phyloP scores from a whole-genome alignment of 1,140 invertebrate species.

The Caenorhabditis tropicalis region DNA sequence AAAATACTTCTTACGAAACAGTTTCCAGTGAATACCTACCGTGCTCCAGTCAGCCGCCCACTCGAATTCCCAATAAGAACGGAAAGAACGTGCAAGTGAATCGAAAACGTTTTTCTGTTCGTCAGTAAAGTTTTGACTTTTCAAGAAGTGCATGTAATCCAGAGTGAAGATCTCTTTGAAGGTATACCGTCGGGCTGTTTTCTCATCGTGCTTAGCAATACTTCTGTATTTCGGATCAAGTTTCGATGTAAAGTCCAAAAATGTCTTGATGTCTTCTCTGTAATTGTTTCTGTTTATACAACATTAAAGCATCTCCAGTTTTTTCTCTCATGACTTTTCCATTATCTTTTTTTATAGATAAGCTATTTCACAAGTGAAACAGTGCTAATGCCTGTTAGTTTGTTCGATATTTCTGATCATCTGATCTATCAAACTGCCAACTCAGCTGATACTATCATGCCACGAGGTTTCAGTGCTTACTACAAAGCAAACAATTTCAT shows the following conservation, averaged over 20 bases:
- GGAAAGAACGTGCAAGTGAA: constrained; percentile 35
- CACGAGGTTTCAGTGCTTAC: neutral
- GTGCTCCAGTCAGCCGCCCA: constrained; percentile 55
- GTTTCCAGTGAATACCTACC: neutral
- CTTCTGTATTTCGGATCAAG: constrained; percentile 47
- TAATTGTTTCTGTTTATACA: neutral
- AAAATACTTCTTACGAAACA: neutral
- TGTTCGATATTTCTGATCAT: neutral
- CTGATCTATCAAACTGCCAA: neutral
- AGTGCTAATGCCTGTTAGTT: neutral
- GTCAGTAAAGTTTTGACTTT: constrained; percentile 43
- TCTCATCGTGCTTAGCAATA: constrained; percentile 40
- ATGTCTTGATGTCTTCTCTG: constrained; percentile 46
- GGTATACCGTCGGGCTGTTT: constrained; percentile 33
- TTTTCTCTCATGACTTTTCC: neutral
- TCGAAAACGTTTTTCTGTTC: constrained; percentile 42
- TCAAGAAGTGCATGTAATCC: constrained; percentile 48
- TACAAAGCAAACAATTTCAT: neutral
- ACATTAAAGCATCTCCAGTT: too few species aligned
- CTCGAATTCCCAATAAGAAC: constrained; percentile 56
- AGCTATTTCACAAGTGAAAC: neutral
- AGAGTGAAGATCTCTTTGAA: constrained; percentile 39
- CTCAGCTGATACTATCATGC: neutral
- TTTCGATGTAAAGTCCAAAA: constrained; percentile 41
- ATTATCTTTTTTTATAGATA: neutral